Percentiles rank a stretch among this genome's conserved stretches.
phyloP scores from a whole-genome alignment of 2,888 invertebrate genomes.

The Linyphia triangularis region DNA sequence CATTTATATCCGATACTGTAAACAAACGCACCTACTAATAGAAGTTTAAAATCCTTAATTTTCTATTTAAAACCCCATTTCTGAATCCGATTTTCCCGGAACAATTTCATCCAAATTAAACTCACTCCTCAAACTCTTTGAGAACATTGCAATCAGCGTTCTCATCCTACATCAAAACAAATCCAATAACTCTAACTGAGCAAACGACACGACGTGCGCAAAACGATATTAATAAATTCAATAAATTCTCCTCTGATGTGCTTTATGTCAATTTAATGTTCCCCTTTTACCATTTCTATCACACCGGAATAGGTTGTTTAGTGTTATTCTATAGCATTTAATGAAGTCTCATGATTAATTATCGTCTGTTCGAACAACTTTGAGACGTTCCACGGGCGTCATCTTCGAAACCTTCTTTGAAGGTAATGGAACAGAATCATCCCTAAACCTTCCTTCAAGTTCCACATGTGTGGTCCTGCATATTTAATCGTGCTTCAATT shows the following conservation, averaged over 20 bases:
- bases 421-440: slow-evolving; percentile 45
- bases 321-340: slow-evolving; percentile 60
- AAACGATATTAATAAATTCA: neutral
- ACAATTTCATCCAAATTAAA: neutral
- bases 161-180: neutral
- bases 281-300: slow-evolving; percentile 12
- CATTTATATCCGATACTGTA: too few species aligned
- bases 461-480: slow-evolving; percentile 71
- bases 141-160: neutral
- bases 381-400: slow-evolving; percentile 32
- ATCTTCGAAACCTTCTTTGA: neutral
- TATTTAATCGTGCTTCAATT: slow-evolving; percentile 64
- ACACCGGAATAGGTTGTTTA: slow-evolving; percentile 43
- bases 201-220: neutral
- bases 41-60: too few species aligned
- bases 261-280: slow-evolving; percentile 59
- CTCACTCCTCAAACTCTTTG: neutral
- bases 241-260: slow-evolving; percentile 5
- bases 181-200: neutral
- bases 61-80: too few species aligned
- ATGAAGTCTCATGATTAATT: slow-evolving; percentile 70
- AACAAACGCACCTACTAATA: too few species aligned
- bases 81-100: too few species aligned
- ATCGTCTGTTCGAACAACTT: slow-evolving; percentile 46
- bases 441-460: neutral